These are phyloP conservation scores for Hirtodrosophila cameraria DNA, from an alignment of 2,888 invertebrate species.

Conservation along the genomic window DNA sequence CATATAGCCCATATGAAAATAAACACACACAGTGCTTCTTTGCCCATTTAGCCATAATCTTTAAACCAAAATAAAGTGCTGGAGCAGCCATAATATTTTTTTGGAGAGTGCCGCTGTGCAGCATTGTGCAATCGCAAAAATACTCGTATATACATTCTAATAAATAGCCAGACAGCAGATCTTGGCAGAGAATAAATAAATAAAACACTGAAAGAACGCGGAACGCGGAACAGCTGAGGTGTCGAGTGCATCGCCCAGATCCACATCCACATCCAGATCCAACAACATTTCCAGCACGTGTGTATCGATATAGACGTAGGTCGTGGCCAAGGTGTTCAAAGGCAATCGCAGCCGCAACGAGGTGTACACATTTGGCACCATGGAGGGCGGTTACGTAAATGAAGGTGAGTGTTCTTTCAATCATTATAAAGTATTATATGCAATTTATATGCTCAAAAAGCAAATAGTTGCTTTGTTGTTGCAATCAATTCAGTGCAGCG, in stretches of 20 bases:
- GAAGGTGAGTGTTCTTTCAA: slow-evolving; percentile 80
- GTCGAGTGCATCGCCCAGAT: slow-evolving; percentile 63
- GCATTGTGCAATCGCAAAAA: slow-evolving; percentile 62
- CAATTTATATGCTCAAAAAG: no score
- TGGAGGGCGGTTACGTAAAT: slow-evolving; percentile 84
- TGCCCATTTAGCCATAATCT: slow-evolving; percentile 16
- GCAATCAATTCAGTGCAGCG: slow-evolving; percentile 8
- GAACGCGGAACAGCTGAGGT: slow-evolving; percentile 53
- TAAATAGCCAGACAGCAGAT: slow-evolving; percentile 57
- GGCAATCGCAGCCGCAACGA: slow-evolving; percentile 67
- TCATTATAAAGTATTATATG: neutral
- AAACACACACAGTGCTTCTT: slow-evolving; percentile 18
- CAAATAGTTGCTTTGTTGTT: neutral
- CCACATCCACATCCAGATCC: neutral
- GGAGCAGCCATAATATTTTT: slow-evolving; percentile 47
- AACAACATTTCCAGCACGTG: slow-evolving; percentile 12
- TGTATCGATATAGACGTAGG: slow-evolving; percentile 54
- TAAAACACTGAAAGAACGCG: slow-evolving; percentile 3
- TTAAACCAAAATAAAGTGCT: slow-evolving; percentile 37
- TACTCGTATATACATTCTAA: slow-evolving; percentile 69
- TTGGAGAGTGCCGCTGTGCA: slow-evolving; percentile 32
- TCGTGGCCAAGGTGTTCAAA: slow-evolving; percentile 73
- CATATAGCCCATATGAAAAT: slow-evolving; percentile 44
- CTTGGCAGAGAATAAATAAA: slow-evolving; percentile 61
- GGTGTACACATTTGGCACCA: slow-evolving; percentile 83